phyloP scores from a whole-genome alignment of 2,797 vertebrate genomes.

The Streptopelia turtur region DNA sequence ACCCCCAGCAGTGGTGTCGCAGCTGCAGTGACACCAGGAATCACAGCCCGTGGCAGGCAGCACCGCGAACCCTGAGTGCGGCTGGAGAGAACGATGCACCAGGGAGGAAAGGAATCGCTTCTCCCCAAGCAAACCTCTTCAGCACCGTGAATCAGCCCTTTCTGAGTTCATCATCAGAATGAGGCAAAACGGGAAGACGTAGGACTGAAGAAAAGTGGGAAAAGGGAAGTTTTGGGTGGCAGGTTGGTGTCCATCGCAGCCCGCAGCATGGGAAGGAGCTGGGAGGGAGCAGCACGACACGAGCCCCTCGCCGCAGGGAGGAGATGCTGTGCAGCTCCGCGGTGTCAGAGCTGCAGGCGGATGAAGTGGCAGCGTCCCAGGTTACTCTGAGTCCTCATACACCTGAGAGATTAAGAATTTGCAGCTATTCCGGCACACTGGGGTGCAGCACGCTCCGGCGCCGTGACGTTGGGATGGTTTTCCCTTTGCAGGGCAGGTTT shows the following conservation, averaged over 20 bases:
- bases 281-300: background rate
- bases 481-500: fast-evolving
- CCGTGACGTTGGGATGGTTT: fast-evolving
- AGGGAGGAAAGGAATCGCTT: background rate
- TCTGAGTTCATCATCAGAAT: fast-evolving
- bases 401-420: background rate
- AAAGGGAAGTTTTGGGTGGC: background rate
- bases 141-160: background rate
- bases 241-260: fast-evolving
- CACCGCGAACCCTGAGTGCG: background rate
- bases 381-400: background rate
- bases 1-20: fast-evolving
- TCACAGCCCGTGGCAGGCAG: background rate
- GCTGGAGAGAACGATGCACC: background rate
- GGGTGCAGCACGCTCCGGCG: fast-evolving
- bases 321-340: fast-evolving
- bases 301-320: background rate
- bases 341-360: fast-evolving
- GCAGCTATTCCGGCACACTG: background rate
- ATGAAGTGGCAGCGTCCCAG: background rate
- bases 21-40: background rate
- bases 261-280: background rate
- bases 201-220: background rate
- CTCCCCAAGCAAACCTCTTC: background rate
- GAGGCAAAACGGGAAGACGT: background rate